A percentile compares a stretch with the other conserved stretches of the same genome.
phyloP scores from a whole-genome alignment of 2,888 invertebrate genomes.

The Scaptomyza parva region DNA sequence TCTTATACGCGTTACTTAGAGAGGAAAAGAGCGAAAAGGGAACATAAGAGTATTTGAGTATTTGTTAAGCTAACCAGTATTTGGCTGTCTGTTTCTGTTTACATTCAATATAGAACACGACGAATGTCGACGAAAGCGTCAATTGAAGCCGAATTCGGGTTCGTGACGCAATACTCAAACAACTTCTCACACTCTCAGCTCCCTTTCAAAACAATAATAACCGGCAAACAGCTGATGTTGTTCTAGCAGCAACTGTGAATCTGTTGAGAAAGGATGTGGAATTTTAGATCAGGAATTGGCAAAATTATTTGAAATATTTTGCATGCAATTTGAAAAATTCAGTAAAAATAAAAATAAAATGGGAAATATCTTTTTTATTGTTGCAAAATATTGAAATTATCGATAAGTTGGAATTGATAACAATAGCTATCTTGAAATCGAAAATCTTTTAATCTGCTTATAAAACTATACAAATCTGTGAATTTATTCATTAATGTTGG shows the following conservation, averaged over 20 bases:
- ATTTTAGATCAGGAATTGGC: constrained; percentile 12
- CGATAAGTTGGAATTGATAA: no score
- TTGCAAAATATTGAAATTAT: no score
- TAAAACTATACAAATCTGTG: no score
- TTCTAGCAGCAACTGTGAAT: constrained; percentile 25
- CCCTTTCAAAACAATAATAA: not conserved
- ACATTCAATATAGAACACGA: constrained; percentile 48
- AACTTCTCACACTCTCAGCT: not conserved
- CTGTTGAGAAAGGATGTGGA: not conserved
- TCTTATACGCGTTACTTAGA: constrained; percentile 42
- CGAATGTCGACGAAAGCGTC: constrained; percentile 17
- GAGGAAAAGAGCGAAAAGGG: not conserved
- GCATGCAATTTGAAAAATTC: constrained; percentile 53
- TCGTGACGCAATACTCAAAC: constrained; percentile 4
- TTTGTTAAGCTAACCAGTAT: constrained; percentile 49
- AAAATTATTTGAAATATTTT: constrained; percentile 63
- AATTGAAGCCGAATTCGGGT: constrained; percentile 45
- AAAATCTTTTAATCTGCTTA: no score
- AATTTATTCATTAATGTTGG: no score
- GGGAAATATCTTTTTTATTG: no score
- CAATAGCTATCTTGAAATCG: no score
- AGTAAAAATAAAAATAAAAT: constrained; percentile 22
- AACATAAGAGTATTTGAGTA: not conserved
- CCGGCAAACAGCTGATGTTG: constrained; percentile 64
- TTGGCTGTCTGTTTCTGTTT: constrained; percentile 60